Percentiles rank a stretch among this genome's conserved stretches.
Evolutionary conservation across 2,113 vertebrate species (phyloP).

Genomic region (Sceloporus tristichus): DNA sequence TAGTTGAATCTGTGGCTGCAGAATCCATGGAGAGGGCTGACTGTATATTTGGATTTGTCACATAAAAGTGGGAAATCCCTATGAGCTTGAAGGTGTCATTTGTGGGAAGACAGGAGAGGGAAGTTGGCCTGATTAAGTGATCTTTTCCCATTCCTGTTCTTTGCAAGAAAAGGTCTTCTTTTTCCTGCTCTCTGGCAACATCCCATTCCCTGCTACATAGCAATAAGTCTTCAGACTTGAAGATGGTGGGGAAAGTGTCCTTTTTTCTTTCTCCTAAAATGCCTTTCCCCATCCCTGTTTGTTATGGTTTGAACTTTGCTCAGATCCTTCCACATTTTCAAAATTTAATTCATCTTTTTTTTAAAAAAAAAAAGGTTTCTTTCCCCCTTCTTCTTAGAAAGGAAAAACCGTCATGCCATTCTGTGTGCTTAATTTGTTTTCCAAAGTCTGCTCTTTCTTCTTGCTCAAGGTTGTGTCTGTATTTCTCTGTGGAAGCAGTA

Average conservation of each 20-base stretch:
- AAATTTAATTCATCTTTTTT: slow-evolving; percentile 37
- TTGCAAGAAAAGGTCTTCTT: no score
- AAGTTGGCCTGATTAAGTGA: no score
- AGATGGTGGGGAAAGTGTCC: neutral
- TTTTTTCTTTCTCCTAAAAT: neutral
- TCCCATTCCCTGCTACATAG: no score
- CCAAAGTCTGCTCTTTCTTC: slow-evolving; percentile 67
- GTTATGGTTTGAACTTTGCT: neutral
- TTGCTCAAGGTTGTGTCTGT: slow-evolving; percentile 76
- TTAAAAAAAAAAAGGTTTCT: fast-evolving
- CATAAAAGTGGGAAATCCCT: no score
- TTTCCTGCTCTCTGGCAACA: no score
- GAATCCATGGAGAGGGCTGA: no score
- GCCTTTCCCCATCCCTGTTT: neutral
- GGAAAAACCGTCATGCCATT: slow-evolving; percentile 60
- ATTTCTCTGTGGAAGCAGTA: slow-evolving; percentile 80
- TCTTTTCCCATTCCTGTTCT: no score
- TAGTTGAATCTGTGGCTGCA: no score
- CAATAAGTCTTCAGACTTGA: no score
- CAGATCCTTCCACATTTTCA: slow-evolving; percentile 25
- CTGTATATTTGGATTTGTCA: neutral
- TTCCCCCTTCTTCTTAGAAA: slow-evolving; percentile 42
- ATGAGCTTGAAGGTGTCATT: no score
- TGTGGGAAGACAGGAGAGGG: neutral
- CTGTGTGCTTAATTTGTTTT: slow-evolving; percentile 68